Conservation (phyloP, 2,888 invertebrate species). For the Brenthis ino region DNA sequence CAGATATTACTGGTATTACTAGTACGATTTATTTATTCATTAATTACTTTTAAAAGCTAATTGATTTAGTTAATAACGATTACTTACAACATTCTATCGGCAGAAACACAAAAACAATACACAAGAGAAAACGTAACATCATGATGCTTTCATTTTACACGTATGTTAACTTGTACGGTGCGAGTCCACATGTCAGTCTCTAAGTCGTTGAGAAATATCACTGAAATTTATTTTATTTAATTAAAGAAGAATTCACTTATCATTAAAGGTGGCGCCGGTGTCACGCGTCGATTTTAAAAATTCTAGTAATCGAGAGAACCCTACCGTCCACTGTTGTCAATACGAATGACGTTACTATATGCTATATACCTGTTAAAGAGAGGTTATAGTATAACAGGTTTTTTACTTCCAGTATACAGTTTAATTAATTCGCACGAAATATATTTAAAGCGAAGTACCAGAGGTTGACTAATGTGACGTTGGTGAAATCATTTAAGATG, state of each 20-base stretch:
- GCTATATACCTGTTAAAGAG: conserved; percentile 15
- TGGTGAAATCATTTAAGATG: neutral
- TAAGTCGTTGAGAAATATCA: neutral
- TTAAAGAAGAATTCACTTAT: neutral
- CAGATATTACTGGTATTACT: conserved; percentile 8
- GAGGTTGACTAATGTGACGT: conserved; percentile 2
- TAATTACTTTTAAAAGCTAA: conserved; percentile 17
- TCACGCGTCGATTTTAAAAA: conserved; percentile 25
- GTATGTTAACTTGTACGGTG: conserved; percentile 28
- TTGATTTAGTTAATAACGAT: neutral
- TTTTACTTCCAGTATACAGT: neutral
- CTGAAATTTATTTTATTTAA: neutral
- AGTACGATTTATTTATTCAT: conserved; percentile 10
- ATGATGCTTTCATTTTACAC: conserved; percentile 39
- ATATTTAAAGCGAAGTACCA: neutral
- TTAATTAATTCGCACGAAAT: conserved; percentile 17
- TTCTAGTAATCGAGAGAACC: neutral
- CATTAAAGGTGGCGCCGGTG: conserved; percentile 18
- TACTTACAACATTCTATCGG: conserved; percentile 41
- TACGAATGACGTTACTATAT: conserved; percentile 11
- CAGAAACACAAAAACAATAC: conserved; percentile 36
- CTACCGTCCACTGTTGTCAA: conserved; percentile 17
- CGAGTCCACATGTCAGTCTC: neutral
- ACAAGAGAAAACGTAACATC: conserved; percentile 43
- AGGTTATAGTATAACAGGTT: conserved; percentile 8